These are phyloP conservation scores for Podotricha telesiphe DNA, from an alignment of 2,888 invertebrate genomes.

Conservation along the genomic window DNA sequence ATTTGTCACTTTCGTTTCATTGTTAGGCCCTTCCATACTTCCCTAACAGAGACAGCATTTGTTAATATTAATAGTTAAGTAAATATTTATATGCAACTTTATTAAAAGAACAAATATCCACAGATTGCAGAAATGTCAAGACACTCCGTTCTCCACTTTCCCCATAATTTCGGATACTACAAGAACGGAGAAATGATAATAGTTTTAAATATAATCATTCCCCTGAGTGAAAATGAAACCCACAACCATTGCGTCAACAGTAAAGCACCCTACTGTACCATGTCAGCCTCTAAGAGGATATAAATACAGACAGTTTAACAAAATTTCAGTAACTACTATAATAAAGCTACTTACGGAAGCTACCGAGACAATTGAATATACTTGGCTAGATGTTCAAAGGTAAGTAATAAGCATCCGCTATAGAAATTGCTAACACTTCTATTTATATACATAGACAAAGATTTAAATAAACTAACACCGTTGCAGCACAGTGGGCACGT, in stretches of 20 bases:
- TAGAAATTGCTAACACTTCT: background rate
- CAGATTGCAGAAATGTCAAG: too few relatives aligned
- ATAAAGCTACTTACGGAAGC: constrained; percentile 13
- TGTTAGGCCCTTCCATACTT: background rate
- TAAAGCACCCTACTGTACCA: background rate
- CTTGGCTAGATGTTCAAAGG: constrained; percentile 2
- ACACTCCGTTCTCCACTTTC: too few relatives aligned
- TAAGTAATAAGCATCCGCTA: constrained; percentile 12
- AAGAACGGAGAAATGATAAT: too few relatives aligned
- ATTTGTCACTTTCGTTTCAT: constrained; percentile 1
- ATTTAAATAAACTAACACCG: background rate
- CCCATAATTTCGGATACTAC: too few relatives aligned
- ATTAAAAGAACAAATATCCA: too few relatives aligned
- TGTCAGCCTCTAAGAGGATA: background rate
- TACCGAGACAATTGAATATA: constrained; percentile 17
- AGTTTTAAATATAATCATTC: too few relatives aligned
- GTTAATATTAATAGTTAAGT: background rate
- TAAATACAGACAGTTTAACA: background rate
- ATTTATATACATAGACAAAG: too few relatives aligned
- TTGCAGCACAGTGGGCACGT: too few relatives aligned
- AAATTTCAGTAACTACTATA: too few relatives aligned
- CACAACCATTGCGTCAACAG: too few relatives aligned
- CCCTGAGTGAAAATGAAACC: too few relatives aligned
- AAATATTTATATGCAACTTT: background rate
- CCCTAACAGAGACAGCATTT: background rate